These are phyloP conservation scores for Tetramorium simillimum DNA, from an alignment of 1,140 invertebrate species.

Conservation along the genomic window DNA sequence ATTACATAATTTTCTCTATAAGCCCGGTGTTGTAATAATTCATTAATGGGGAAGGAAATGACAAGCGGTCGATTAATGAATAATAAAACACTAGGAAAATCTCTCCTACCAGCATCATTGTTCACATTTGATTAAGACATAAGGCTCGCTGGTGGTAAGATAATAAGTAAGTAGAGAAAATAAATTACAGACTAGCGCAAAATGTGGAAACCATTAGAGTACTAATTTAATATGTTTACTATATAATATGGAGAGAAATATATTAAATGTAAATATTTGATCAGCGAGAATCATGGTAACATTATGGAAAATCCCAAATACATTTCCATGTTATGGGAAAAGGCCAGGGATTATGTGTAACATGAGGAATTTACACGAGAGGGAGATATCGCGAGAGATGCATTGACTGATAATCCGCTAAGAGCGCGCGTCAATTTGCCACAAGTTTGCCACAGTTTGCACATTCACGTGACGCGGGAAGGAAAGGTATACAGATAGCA, in stretches of 20 bases:
- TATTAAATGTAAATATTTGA: constrained; percentile 9
- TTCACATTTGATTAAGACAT: constrained; percentile 29
- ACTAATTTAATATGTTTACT: neutral
- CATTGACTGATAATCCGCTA: constrained; percentile 18
- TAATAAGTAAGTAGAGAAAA: constrained; percentile 26
- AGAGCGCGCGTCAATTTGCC: constrained; percentile 24
- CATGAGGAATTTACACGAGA: neutral
- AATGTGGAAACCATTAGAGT: constrained; percentile 12
- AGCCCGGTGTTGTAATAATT: neutral
- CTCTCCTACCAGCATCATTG: neutral
- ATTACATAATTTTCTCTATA: neutral
- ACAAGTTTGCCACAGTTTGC: constrained; percentile 26
- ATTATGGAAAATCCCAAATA: neutral
- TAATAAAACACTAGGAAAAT: neutral
- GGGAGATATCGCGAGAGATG: neutral
- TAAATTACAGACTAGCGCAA: constrained; percentile 9
- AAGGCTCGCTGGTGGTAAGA: constrained; percentile 7
- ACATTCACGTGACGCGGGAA: constrained; percentile 32
- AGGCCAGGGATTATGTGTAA: neutral
- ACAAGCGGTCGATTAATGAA: neutral
- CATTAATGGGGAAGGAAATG: neutral
- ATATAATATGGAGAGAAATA: neutral
- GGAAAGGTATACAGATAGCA: constrained; percentile 31
- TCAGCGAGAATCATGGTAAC: neutral
- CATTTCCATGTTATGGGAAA: too few relatives aligned